Conservation (phyloP, 2,797 vertebrate genomes). For the Tadarida brasiliensis region DNA sequence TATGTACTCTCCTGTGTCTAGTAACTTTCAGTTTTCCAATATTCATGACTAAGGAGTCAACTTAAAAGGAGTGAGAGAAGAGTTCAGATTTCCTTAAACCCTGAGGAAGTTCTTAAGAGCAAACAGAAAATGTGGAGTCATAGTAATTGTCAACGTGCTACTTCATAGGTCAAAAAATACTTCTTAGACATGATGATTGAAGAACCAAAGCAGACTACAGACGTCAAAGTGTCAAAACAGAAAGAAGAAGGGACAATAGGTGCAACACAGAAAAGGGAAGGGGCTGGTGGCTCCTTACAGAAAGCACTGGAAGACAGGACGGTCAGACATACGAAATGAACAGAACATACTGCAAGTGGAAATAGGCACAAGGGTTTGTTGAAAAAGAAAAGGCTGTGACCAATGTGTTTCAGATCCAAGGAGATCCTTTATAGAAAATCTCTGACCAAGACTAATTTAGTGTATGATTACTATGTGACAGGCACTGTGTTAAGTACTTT, state of each 20-base stretch:
- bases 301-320: not conserved
- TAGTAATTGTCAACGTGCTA: not conserved
- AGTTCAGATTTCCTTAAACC: not conserved
- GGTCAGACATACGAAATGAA: not conserved
- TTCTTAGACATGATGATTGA: not conserved
- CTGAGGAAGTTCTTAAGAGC: not conserved
- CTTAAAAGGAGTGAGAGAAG: not conserved
- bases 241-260: not conserved
- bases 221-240: not conserved
- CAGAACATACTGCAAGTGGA: not conserved
- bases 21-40: not conserved
- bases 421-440: not conserved
- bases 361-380: not conserved
- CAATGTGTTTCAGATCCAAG: not conserved
- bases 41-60: not conserved
- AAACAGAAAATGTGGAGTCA: not conserved
- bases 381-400: not conserved
- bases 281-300: not conserved
- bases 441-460: not conserved
- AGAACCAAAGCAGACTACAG: not conserved
- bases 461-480: not conserved
- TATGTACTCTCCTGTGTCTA: not conserved
- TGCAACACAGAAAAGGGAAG: not conserved
- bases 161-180: not conserved
- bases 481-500: not conserved